A percentile compares a stretch with the other conserved stretches of the same genome.
phyloP scores from a whole-genome alignment of 2,113 vertebrate species.

The Colinus virginianus region DNA sequence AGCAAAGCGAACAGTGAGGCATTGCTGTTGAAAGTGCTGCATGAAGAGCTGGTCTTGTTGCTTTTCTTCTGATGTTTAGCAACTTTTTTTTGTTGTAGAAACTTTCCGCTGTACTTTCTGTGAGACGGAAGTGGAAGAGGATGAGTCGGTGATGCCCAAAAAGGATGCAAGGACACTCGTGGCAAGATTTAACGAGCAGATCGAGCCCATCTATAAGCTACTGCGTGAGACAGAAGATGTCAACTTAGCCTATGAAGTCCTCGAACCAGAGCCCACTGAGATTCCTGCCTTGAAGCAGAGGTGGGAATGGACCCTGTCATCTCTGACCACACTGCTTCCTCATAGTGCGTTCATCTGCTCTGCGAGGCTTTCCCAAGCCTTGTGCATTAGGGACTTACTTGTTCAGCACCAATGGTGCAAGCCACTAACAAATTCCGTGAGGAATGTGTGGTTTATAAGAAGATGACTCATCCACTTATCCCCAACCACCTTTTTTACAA shows the following conservation, averaged over 20 bases:
- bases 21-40: neutral
- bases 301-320: conserved; percentile 59
- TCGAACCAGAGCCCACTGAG: conserved; percentile 95
- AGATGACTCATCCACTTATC: neutral
- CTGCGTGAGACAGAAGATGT: conserved; percentile 94
- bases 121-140: conserved; percentile 95
- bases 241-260: conserved; percentile 92
- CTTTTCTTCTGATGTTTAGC: neutral
- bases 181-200: conserved; percentile 98
- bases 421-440: neutral
- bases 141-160: conserved; percentile 92
- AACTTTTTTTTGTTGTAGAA: conserved; percentile 75
- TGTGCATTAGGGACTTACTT: neutral
- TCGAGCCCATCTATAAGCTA: conserved; percentile 95
- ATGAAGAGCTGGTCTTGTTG: neutral
- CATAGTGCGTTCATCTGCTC: fast-evolving
- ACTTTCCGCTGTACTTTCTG: conserved; percentile 98
- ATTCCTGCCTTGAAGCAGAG: conserved; percentile 96
- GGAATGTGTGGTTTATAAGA: neutral
- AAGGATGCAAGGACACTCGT: conserved; percentile 95
- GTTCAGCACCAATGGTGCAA: neutral
- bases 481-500: neutral
- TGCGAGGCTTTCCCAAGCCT: neutral
- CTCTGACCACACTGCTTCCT: neutral
- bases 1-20: neutral